Base-by-base conservation (phyloP, 2,113 vertebrate species). In the Acanthisitta chloris region DNA sequence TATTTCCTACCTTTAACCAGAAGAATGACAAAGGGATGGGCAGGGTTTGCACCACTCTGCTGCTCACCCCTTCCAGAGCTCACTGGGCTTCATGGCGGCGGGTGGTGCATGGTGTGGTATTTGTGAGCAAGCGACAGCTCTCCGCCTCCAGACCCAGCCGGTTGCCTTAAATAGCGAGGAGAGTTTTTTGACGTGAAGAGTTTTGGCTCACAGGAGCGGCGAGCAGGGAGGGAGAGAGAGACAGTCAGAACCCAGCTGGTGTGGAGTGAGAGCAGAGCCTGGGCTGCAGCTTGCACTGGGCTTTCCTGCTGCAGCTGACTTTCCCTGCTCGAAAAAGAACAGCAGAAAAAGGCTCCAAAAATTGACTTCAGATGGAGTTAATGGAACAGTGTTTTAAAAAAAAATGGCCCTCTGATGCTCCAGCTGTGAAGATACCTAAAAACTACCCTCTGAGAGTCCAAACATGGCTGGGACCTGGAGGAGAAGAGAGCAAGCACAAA, bases 111-210 rank as follows among this genome's bases (percentile, higher is more conserved):
- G 0, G 42, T 8, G 34, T 73, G 85, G 59, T 72, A 33, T 76
- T 81, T 71, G 45, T 59, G 84, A 79, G 92, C 4, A 7, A 77
- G 76, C 2, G 0, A 34, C 66, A 77, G 24, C 38, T 76, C 78
- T 77, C 93, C 5, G 33, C 91, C 91, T 91, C 74, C 38, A 23
- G 62, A 48, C 66, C 42, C 81, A 95, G 89, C 54, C 59, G 0
- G 23, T 88, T 96, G 94, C 82, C 94, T 95, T 95, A 95, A 96
- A 96, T 89, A 96, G 94, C 2, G 3, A 95, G 70, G 94, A 95
- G 73, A 45, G 3, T 54, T 88, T 92, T 92, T 48, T 92, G 76
- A 25, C 31, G 0, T 86, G 74, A 45, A 42, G 78, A 85, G 74
- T 91, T 93, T 90, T 96, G 95, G 96, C 92, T 95, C 2, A 0